Conservation (phyloP, 2,113 vertebrate species). For the Riparia riparia region DNA sequence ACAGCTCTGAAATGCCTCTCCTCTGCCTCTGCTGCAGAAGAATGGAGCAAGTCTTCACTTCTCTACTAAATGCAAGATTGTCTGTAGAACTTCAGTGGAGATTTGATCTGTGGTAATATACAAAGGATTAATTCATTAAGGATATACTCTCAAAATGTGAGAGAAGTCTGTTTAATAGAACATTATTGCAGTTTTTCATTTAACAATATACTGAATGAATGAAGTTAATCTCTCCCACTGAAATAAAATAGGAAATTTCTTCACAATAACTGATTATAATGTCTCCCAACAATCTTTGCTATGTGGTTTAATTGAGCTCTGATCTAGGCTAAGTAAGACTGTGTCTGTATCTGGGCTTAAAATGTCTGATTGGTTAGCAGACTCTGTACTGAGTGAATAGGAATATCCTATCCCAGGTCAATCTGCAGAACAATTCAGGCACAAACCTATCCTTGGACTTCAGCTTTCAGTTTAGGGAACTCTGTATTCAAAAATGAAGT, state of each 20-base stretch:
- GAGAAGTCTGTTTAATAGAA: constrained; percentile 27
- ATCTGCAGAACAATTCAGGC: neutral
- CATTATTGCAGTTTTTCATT: constrained; percentile 33
- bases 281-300: neutral
- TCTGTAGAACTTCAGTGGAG: neutral
- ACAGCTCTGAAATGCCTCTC: neutral
- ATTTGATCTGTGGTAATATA: neutral
- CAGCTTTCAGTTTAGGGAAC: neutral
- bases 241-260: constrained; percentile 8
- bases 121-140: neutral
- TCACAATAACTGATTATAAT: neutral
- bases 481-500: neutral
- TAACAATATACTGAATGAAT: neutral
- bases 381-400: neutral
- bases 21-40: neutral
- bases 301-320: neutral
- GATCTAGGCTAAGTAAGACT: neutral
- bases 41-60: neutral
- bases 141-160: neutral
- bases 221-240: neutral
- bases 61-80: neutral
- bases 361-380: neutral
- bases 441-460: neutral
- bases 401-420: neutral
- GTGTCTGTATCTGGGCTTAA: neutral